Conservation (phyloP, 92 coral and sea anemone species). For the Palythoa caribaeorum region DNA sequence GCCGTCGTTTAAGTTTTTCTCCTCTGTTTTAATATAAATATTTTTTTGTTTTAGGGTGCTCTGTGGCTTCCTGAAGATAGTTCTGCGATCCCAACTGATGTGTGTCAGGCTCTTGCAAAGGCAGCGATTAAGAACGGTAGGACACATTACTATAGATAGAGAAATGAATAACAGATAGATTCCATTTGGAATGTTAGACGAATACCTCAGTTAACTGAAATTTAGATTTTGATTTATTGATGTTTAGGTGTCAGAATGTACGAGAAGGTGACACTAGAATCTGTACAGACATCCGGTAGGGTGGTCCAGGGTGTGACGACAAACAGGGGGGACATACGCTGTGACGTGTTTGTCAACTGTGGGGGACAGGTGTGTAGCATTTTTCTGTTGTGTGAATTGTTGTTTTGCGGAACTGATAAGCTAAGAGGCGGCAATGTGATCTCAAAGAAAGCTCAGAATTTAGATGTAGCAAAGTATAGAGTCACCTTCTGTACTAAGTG, state of each 20-base stretch:
- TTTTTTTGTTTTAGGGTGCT: conserved; percentile 63
- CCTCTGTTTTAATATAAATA: no score
- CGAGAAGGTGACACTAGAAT: conserved; percentile 72
- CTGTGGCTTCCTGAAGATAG: conserved; percentile 92
- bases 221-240: background rate
- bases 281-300: conserved; percentile 72
- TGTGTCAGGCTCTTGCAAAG: conserved; percentile 77
- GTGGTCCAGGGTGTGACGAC: conserved; percentile 71
- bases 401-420: no score
- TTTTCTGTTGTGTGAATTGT: background rate
- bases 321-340: conserved; percentile 72
- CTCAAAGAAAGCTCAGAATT: no score
- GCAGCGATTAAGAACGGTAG: conserved; percentile 85
- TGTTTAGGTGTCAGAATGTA: conserved; percentile 70
- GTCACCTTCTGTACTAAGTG: no score
- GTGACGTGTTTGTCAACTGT: conserved; percentile 84
- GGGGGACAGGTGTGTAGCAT: conserved; percentile 68
- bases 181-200: no score
- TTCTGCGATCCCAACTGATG: conserved; percentile 78
- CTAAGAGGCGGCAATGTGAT: no score
- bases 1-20: no score
- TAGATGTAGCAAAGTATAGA: no score
- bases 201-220: no score
- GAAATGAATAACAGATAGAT: no score
- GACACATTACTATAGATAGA: background rate